A percentile compares a stretch with the other conserved stretches of the same genome.
phyloP scores from a whole-genome alignment of 2,797 vertebrate genomes.

The Malurus splendens region DNA sequence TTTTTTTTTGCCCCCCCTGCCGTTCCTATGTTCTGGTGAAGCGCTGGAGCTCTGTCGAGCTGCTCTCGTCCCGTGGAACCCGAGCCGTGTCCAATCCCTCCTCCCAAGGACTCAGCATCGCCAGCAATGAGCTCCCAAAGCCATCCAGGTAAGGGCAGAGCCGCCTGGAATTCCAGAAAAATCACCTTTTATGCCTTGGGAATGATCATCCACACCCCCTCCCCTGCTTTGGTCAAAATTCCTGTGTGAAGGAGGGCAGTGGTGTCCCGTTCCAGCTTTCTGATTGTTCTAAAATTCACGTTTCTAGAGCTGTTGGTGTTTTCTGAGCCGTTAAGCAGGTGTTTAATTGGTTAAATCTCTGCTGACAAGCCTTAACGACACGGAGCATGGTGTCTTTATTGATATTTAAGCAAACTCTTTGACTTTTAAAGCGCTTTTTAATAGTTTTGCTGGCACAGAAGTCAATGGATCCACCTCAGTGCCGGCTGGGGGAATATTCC shows the following conservation, averaged over 20 bases:
- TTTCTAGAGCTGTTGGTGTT: background rate
- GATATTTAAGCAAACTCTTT: background rate
- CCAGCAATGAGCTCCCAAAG: conserved; percentile 78
- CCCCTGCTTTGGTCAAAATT: no score
- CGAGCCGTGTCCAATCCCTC: conserved; percentile 5
- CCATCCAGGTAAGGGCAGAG: conserved; percentile 71
- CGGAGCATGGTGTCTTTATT: background rate
- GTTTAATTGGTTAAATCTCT: background rate
- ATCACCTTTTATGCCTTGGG: background rate
- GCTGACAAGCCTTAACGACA: background rate
- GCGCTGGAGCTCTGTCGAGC: conserved; percentile 48
- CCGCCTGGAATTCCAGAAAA: background rate
- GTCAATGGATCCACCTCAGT: background rate
- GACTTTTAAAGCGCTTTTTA: background rate
- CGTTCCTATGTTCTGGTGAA: conserved; percentile 49
- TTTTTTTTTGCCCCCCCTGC: background rate
- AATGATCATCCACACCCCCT: background rate
- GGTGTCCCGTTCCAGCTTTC: background rate
- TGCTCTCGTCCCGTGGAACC: background rate
- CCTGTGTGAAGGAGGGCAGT: background rate
- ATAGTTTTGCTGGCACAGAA: background rate
- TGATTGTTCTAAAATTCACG: background rate
- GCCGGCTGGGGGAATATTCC: background rate
- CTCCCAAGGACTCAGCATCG: conserved; percentile 34
- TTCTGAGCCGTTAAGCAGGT: background rate